A percentile compares a stretch with the other conserved stretches of the same genome.
phyloP scores from a whole-genome alignment of 2,113 vertebrate genomes.

The Limanda limanda region DNA sequence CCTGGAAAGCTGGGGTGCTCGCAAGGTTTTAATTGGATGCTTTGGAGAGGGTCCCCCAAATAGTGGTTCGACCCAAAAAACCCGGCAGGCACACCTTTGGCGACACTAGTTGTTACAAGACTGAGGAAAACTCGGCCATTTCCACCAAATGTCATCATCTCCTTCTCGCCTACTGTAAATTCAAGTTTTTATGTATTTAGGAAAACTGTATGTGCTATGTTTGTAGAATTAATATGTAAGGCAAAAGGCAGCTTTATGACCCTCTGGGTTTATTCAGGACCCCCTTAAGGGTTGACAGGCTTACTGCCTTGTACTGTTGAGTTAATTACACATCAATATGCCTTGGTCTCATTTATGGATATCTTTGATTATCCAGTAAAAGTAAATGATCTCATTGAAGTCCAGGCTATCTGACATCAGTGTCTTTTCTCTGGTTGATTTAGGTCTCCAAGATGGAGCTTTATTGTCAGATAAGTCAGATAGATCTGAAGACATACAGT shows the following conservation, averaged over 20 bases:
- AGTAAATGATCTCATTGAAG: constrained; percentile 60
- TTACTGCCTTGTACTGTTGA: constrained; percentile 58
- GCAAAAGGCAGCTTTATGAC: constrained; percentile 64
- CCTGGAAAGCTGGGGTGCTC: constrained; percentile 29
- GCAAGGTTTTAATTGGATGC: constrained; percentile 45
- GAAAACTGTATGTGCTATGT: constrained; percentile 38
- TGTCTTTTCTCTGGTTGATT: constrained; percentile 19
- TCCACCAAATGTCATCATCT: constrained; percentile 17
- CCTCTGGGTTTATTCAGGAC: constrained; percentile 56
- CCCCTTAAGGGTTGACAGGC: constrained; percentile 45
- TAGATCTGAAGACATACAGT: constrained; percentile 1
- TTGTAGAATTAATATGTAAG: constrained; percentile 55
- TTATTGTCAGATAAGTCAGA: constrained; percentile 15
- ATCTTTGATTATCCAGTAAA: constrained; percentile 74
- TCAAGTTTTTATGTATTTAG: constrained; percentile 53
- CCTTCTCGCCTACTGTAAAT: constrained; percentile 20
- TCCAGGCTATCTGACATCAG: constrained; percentile 54
- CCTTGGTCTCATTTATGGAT: constrained; percentile 70
- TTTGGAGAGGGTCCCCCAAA: constrained; percentile 33
- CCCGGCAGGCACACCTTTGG: constrained; percentile 30
- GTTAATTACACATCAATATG: constrained; percentile 78
- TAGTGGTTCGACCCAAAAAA: constrained; percentile 43
- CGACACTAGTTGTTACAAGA: constrained; percentile 10
- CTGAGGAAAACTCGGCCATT: background rate
- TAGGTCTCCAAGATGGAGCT: background rate